Percentiles rank a stretch among this genome's conserved stretches.
Evolutionary conservation across 2,113 vertebrate genomes (phyloP).

Genomic region (Pangasianodon hypophthalmus): DNA sequence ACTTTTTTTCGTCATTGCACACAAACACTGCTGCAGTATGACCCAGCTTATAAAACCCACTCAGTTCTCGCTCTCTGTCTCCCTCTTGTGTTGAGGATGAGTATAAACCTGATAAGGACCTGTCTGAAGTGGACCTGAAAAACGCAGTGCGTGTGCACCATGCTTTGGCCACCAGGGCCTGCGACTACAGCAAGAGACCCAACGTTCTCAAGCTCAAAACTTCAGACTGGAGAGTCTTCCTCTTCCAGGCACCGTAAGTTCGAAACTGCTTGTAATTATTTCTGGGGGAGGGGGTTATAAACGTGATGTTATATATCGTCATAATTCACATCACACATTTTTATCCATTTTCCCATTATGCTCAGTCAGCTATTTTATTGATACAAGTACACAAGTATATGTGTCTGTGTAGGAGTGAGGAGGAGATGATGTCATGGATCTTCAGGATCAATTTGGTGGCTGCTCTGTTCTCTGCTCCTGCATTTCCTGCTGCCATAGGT

Average conservation of each 20-base stretch:
- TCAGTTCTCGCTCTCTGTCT: conserved; percentile 58
- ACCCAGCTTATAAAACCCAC: conserved; percentile 1
- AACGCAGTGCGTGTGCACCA: conserved; percentile 94
- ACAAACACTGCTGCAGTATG: conserved; percentile 11
- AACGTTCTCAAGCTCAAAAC: conserved; percentile 95
- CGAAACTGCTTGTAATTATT: neutral
- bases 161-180: conserved; percentile 89
- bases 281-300: neutral
- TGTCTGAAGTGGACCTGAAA: conserved; percentile 94
- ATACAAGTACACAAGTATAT: neutral
- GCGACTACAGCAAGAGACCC: conserved; percentile 94
- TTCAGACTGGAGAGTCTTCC: conserved; percentile 96
- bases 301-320: neutral
- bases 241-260: conserved; percentile 92
- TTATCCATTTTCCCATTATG: neutral
- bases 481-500: conserved; percentile 94
- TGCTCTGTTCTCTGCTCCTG: conserved; percentile 92
- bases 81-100: conserved; percentile 83
- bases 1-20: neutral
- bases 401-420: conserved; percentile 81
- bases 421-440: conserved; percentile 98
- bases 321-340: neutral
- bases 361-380: too few species aligned
- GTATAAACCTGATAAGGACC: conserved; percentile 92
- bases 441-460: conserved; percentile 94